A percentile compares a stretch with the other conserved stretches of the same genome.
phyloP scores from a whole-genome alignment of 1,140 invertebrate genomes.

The Nephotettix cincticeps region DNA sequence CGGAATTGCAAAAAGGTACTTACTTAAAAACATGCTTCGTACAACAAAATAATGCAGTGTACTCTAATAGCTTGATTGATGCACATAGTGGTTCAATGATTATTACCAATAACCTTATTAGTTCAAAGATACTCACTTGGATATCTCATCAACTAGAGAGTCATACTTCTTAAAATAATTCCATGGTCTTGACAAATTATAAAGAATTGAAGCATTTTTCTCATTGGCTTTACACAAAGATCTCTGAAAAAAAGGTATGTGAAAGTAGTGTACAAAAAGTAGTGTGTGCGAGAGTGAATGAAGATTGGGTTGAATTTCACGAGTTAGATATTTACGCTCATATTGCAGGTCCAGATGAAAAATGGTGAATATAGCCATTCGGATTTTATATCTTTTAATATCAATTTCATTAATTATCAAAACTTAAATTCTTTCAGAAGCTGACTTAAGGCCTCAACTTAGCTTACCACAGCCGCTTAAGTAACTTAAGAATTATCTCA shows the following conservation, averaged over 20 bases:
- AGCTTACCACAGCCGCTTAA: too few species aligned
- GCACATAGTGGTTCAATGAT: neutral
- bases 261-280: neutral
- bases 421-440: too few species aligned
- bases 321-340: too few species aligned
- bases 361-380: neutral
- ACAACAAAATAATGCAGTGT: neutral
- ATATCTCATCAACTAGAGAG: neutral
- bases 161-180: slow-evolving; percentile 3
- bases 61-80: neutral
- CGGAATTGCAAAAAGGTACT: too few species aligned
- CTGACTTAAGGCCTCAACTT: too few species aligned
- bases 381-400: neutral
- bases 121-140: neutral
- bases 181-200: neutral
- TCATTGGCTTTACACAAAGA: neutral
- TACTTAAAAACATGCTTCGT: neutral
- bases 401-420: too few species aligned
- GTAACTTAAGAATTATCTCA: too few species aligned
- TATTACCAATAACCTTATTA: neutral
- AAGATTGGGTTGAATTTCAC: neutral
- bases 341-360: neutral
- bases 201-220: neutral
- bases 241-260: neutral
- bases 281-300: neutral